A percentile compares a stretch with the other conserved stretches of the same genome.
These are phyloP conservation scores for Caenorhabditis latens DNA, from an alignment of 1,140 invertebrate genomes.

Conservation along the genomic window DNA sequence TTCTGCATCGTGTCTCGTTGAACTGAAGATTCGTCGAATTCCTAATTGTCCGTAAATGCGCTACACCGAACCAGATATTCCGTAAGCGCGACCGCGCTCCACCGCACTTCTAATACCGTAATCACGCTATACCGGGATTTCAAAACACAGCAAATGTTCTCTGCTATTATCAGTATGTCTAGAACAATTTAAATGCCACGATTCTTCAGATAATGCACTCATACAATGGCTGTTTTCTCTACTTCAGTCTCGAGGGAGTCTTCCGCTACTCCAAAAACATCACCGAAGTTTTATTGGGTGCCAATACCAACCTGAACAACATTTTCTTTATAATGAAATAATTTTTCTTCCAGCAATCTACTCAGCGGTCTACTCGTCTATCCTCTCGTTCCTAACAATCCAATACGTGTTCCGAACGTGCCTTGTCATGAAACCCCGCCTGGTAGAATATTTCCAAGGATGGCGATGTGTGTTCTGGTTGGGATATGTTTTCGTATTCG, in stretches of 20 bases:
- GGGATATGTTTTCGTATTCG: background rate
- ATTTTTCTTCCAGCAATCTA: background rate
- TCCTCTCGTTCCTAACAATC: background rate
- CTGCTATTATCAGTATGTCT: too few relatives aligned
- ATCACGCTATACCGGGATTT: too few relatives aligned
- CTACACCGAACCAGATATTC: too few relatives aligned
- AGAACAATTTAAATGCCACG: too few relatives aligned
- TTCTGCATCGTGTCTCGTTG: too few relatives aligned
- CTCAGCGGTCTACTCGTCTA: background rate
- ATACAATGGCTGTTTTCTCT: conserved; percentile 13
- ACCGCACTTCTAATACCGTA: too few relatives aligned
- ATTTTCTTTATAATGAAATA: background rate
- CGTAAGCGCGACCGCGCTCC: too few relatives aligned
- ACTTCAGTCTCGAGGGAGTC: conserved; percentile 4
- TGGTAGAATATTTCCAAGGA: background rate
- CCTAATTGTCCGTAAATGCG: too few relatives aligned
- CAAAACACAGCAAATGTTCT: too few relatives aligned
- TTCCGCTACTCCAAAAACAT: background rate
- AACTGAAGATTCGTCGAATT: too few relatives aligned
- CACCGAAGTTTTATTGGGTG: conserved; percentile 3
- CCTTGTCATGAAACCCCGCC: background rate
- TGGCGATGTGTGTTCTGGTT: conserved; percentile 13
- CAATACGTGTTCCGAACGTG: background rate
- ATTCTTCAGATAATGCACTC: conserved; percentile 22
- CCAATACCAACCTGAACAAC: background rate